Conservation (phyloP, 2,797 vertebrate species). For the Enteromius treurensis region DNA sequence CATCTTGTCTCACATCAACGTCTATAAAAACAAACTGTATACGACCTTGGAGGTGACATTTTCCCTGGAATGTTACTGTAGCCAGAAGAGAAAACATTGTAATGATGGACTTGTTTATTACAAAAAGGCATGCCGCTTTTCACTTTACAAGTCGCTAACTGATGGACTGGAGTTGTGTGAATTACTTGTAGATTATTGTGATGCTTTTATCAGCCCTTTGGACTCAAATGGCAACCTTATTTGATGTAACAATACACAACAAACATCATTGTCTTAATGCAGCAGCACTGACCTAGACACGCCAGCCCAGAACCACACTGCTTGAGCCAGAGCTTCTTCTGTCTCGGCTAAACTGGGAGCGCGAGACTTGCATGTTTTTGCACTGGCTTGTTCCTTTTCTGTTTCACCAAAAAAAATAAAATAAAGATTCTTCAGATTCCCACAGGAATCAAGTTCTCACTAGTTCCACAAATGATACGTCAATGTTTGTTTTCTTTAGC, state of each 20-base stretch:
- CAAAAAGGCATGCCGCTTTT: too few relatives aligned
- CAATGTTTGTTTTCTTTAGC: conserved; percentile 24
- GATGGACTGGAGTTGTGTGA: too few relatives aligned
- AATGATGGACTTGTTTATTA: too few relatives aligned
- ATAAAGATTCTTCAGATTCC: conserved; percentile 25
- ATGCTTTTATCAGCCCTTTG: too few relatives aligned
- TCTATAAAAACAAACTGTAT: too few relatives aligned
- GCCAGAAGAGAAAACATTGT: too few relatives aligned
- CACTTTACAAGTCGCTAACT: too few relatives aligned
- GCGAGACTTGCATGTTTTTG: conserved; percentile 47
- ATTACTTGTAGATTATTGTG: too few relatives aligned
- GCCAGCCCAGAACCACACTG: conserved; percentile 89
- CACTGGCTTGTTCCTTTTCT: conserved; percentile 69
- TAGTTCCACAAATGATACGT: neutral
- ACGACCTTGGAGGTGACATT: too few relatives aligned
- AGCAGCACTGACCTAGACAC: conserved; percentile 80
- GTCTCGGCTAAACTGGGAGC: conserved; percentile 82
- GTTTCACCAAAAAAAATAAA: conserved; percentile 36
- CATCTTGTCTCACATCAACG: too few relatives aligned
- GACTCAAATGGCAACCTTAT: neutral
- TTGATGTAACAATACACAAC: neutral
- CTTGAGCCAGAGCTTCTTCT: conserved; percentile 84
- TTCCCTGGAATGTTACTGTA: too few relatives aligned
- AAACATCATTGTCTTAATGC: too few relatives aligned
- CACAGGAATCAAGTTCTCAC: conserved; percentile 21